These are phyloP conservation scores for Aricia agestis DNA, from an alignment of 1,140 invertebrate species.

Conservation along the genomic window DNA sequence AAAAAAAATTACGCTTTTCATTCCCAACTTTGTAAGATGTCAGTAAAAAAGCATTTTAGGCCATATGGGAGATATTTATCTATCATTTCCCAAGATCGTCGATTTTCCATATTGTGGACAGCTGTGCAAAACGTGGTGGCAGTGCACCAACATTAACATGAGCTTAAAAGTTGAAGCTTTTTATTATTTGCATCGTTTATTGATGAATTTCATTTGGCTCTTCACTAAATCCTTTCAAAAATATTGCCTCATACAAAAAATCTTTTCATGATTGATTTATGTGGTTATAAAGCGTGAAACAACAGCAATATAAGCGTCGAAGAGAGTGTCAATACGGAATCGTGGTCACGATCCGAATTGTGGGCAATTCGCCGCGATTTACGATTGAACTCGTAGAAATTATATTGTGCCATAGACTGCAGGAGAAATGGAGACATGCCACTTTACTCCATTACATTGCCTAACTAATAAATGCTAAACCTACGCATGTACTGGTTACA, in stretches of 20 bases:
- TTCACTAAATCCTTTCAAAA: neutral
- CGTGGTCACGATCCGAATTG: constrained; percentile 35
- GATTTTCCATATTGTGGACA: no score
- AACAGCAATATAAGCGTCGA: neutral
- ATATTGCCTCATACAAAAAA: neutral
- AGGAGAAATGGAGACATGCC: neutral
- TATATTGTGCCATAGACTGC: neutral
- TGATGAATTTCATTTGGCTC: neutral
- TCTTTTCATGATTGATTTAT: neutral
- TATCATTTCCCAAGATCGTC: no score
- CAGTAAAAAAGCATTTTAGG: no score
- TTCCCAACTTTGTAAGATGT: no score
- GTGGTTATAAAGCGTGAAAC: neutral
- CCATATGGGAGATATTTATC: no score
- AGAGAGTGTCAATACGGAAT: constrained; percentile 24
- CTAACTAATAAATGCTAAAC: no score
- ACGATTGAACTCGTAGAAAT: constrained; percentile 20
- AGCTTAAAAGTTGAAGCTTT: no score
- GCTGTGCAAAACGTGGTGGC: no score
- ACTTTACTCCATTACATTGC: neutral
- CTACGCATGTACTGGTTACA: no score
- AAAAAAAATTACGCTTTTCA: neutral
- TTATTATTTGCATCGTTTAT: no score
- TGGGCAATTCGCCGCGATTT: constrained; percentile 25
- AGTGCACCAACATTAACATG: no score